These are phyloP conservation scores for Tupaia chinensis DNA, from an alignment of 2,113 vertebrate species.

Conservation along the genomic window DNA sequence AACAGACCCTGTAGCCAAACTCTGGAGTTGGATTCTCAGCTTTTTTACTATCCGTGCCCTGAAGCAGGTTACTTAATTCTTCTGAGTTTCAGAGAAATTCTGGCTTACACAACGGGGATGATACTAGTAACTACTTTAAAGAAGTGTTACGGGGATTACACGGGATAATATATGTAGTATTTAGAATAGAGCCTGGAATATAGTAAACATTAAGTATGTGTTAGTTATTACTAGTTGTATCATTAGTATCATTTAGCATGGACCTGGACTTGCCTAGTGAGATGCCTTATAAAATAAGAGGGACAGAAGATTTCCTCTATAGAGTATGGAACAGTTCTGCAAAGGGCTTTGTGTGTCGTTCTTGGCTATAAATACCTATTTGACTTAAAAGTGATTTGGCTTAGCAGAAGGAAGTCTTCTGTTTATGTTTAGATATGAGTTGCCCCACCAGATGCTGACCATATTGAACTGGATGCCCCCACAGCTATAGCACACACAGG, in stretches of 20 bases:
- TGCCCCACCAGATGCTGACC: too few relatives aligned
- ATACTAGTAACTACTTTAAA: background rate
- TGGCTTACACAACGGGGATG: background rate
- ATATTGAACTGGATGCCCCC: background rate
- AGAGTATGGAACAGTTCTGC: background rate
- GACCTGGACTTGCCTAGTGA: background rate
- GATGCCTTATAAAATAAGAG: background rate
- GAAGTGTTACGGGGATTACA: background rate
- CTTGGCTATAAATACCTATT: background rate
- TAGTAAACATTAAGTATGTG: background rate
- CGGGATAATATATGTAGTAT: background rate
- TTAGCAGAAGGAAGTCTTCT: conserved; percentile 18
- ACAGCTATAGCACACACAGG: too few relatives aligned
- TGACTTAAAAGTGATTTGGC: background rate
- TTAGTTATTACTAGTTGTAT: background rate
- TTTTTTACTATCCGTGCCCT: background rate
- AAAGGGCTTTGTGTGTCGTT: background rate
- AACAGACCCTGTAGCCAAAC: background rate
- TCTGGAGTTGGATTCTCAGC: background rate
- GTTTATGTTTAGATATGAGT: background rate
- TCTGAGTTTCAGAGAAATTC: background rate
- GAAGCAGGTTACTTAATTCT: background rate
- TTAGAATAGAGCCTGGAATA: background rate
- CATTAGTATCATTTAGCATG: background rate
- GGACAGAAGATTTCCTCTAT: background rate